Base-by-base conservation (phyloP, 2,888 invertebrate species). In the Heterodera filipjevi region DNA sequence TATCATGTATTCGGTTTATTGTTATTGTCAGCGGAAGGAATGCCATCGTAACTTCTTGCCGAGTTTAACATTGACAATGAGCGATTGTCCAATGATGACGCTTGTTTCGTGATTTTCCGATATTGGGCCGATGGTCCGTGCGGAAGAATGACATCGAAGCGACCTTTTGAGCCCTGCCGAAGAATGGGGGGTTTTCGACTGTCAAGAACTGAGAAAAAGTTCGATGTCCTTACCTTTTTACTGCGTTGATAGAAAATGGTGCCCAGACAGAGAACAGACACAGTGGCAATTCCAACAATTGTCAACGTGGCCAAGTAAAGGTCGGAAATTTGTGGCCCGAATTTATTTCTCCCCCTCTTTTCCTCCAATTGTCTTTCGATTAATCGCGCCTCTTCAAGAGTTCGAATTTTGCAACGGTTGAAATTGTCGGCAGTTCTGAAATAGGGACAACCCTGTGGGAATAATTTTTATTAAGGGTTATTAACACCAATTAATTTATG, bases 401-500 rank as follows among this genome's bases (percentile, higher is more conserved):
- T 84, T 22, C 84, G 79, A 66, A 86, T 83, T 70, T 76, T 79
- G 78, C 88, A 88, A 49, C 79, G 77, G 32, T 82, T 79, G 78
- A 78, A 81, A 73, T 88, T 88, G 30, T 86, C 85, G 27, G 83
- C 81, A 3, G 85, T 86, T 14, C 88, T 84, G 82, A 87, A 87
- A 76, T 87, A 87, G 2, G 87, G 87, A 76, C 87, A 87, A 5
- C 86, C 85, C 71, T 83, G 85, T 30, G 66, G 32, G 66, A 35
- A 70, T 73, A 30, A 19, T 12, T 64, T 10, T 73, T 73, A n/a
- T 44, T 27, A 27, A 27, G 8, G 30, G 27, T 66, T 79, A 77
- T 32, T 77, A 78, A 33, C 81, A 78, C n/a, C n/a, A n/a, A n/a
- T n/a, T n/a, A 39, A 59, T 59, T 3, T 6, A 59, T 59, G 59